Evolutionary conservation across 2,113 vertebrate genomes (phyloP).

Genomic region (Pomatorhinus ruficollis): DNA sequence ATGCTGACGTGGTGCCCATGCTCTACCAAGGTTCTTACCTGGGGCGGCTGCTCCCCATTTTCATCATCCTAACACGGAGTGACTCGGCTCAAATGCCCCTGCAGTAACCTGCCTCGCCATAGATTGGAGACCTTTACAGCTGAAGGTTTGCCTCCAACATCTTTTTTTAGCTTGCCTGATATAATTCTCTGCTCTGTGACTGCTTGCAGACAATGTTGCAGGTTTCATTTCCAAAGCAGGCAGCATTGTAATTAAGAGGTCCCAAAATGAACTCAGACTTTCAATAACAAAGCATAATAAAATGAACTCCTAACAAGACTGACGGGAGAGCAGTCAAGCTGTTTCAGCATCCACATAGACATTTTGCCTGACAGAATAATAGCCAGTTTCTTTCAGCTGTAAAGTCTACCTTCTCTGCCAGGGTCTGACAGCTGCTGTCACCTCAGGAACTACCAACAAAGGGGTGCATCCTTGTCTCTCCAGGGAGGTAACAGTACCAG

Average conservation of each 20-base stretch:
- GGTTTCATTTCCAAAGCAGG: background rate
- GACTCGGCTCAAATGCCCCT: background rate
- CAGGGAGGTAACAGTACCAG: background rate
- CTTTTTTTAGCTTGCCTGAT: background rate
- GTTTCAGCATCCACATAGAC: background rate
- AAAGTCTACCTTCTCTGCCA: background rate
- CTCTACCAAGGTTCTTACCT: background rate
- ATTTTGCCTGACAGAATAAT: background rate
- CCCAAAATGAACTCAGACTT: background rate
- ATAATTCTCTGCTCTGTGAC: background rate
- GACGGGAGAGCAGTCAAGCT: background rate
- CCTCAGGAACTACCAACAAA: background rate
- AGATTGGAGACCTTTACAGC: constrained; percentile 31
- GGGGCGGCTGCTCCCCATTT: background rate
- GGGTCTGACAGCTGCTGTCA: background rate
- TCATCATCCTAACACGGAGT: background rate
- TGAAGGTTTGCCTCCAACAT: background rate
- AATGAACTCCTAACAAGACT: background rate
- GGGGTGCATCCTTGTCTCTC: background rate
- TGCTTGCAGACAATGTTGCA: background rate
- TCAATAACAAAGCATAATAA: constrained; percentile 24
- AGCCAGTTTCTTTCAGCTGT: background rate
- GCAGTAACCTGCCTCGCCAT: background rate
- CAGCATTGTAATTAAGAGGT: constrained; percentile 16
- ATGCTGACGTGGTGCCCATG: fast-evolving